Evolutionary conservation across 1,140 invertebrate species (phyloP).

Genomic region (Cydia strobilella): DNA sequence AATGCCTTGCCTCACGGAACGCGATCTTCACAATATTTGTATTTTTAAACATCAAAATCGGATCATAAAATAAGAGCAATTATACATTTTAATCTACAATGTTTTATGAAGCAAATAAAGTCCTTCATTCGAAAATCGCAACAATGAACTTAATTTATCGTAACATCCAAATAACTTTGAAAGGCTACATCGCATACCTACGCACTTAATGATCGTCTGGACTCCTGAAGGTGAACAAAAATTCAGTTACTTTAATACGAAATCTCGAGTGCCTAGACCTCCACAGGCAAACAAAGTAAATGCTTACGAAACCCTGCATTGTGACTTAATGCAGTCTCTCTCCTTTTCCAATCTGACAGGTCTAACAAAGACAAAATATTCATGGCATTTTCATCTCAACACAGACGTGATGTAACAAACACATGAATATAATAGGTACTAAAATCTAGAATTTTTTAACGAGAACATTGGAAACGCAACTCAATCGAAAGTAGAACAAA

Average conservation of each 20-base stretch:
- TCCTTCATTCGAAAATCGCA: slow-evolving; percentile 28
- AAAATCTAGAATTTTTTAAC: slow-evolving; percentile 60
- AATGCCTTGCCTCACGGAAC: too few species aligned
- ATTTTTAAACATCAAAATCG: background rate
- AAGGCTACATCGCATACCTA: slow-evolving; percentile 43
- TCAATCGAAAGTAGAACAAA: slow-evolving; percentile 51
- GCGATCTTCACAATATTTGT: too few species aligned
- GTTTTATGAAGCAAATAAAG: background rate
- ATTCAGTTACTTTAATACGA: slow-evolving; percentile 51
- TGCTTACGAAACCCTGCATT: slow-evolving; percentile 52
- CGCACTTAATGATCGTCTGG: slow-evolving; percentile 52
- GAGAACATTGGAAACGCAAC: slow-evolving; percentile 53
- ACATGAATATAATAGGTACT: slow-evolving; percentile 73
- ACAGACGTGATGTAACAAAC: slow-evolving; percentile 74
- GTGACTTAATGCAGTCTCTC: slow-evolving; percentile 62
- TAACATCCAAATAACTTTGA: slow-evolving; percentile 48
- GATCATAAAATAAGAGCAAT: background rate
- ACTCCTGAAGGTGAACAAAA: slow-evolving; percentile 62
- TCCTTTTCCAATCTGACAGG: slow-evolving; percentile 59
- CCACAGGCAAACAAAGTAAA: slow-evolving; percentile 55
- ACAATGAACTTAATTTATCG: slow-evolving; percentile 34
- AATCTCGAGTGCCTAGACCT: slow-evolving; percentile 53
- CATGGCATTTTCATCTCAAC: slow-evolving; percentile 73
- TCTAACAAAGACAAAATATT: slow-evolving; percentile 64
- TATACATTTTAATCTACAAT: background rate